These are phyloP conservation scores for Lagopus muta DNA, from an alignment of 2,113 vertebrate genomes.

Conservation along the genomic window DNA sequence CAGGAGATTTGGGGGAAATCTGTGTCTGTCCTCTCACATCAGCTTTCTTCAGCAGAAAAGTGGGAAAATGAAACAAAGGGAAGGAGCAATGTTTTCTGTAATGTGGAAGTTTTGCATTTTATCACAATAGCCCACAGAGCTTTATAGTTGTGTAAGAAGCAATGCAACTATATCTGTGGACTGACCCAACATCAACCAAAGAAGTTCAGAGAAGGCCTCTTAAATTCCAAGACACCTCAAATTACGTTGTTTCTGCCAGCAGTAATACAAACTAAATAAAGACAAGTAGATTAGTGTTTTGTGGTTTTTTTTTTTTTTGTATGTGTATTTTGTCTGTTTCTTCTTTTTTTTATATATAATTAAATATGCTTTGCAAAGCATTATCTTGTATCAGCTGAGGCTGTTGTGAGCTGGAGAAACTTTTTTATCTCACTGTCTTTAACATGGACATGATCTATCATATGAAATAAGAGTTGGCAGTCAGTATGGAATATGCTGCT, in stretches of 20 bases:
- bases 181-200: not conserved
- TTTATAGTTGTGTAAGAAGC: rapidly evolving
- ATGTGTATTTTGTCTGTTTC: too few species aligned
- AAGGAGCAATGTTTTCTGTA: not conserved
- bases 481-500: not conserved
- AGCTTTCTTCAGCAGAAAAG: conserved; percentile 6
- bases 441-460: not conserved
- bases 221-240: not conserved
- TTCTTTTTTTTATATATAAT: not conserved
- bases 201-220: not conserved
- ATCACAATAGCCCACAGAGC: not conserved
- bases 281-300: not conserved
- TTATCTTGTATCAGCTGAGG: not conserved
- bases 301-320: not conserved
- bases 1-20: not conserved
- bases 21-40: not conserved
- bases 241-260: not conserved
- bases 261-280: not conserved
- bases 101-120: not conserved
- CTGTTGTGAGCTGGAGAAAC: not conserved
- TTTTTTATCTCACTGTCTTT: not conserved
- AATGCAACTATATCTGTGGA: rapidly evolving
- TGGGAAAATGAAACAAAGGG: conserved; percentile 23
- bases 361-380: not conserved
- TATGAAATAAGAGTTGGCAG: conserved; percentile 17